A percentile compares a stretch with the other conserved stretches of the same genome.
Conservation (phyloP, 2,797 vertebrate genomes). For the Mastacembelus armatus region DNA sequence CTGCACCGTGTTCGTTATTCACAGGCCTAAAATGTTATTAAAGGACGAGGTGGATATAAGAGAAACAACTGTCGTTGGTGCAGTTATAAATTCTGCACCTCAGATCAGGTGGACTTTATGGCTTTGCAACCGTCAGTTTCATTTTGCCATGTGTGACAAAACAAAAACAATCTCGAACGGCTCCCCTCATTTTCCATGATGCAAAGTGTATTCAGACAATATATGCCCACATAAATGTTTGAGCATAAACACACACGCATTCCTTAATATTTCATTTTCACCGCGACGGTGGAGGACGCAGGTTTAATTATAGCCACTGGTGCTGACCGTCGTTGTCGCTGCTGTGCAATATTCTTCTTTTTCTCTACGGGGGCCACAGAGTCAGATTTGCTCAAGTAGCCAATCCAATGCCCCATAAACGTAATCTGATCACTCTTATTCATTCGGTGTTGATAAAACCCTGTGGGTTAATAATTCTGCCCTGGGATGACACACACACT, state of each 20-base stretch:
- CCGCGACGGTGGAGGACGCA: not conserved
- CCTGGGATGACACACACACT: too few species aligned
- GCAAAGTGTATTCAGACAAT: conserved; percentile 40
- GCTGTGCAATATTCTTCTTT: not conserved
- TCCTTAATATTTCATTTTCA: not conserved
- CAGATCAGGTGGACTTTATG: conserved; percentile 18
- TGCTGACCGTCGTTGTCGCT: not conserved
- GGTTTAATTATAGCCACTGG: too few species aligned
- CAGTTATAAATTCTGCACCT: not conserved
- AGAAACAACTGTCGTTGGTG: conserved; percentile 2
- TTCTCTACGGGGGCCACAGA: not conserved
- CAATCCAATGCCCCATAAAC: too few species aligned
- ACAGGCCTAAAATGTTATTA: too few species aligned
- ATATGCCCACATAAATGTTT: conserved; percentile 47
- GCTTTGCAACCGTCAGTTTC: conserved; percentile 21
- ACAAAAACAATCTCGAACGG: conserved; percentile 53
- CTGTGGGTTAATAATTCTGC: too few species aligned
- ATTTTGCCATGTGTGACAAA: conserved; percentile 58
- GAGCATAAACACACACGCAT: conserved; percentile 9
- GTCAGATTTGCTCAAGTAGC: not conserved
- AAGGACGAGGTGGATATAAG: too few species aligned
- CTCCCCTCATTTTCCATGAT: conserved; percentile 22
- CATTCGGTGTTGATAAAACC: too few species aligned
- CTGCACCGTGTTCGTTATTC: too few species aligned
- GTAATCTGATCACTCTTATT: too few species aligned